Conservation (phyloP, 2,113 vertebrate species). For the Stegostoma tigrinum region DNA sequence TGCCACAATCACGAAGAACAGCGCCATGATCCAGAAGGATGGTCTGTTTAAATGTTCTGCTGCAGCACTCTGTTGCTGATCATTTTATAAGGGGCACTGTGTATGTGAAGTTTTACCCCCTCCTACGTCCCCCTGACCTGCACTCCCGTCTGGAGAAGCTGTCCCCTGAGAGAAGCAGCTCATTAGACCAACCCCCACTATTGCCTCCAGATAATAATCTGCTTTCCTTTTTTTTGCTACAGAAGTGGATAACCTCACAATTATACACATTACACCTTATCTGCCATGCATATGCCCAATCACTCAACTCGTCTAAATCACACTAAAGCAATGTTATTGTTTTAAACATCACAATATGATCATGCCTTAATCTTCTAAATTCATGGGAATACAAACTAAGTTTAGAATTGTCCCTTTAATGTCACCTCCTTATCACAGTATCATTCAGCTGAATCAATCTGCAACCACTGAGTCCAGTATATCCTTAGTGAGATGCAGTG, state of each 20-base stretch:
- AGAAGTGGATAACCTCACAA: no score
- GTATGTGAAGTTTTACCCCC: not conserved
- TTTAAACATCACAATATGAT: not conserved
- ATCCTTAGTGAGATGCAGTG: no score
- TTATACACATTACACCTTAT: no score
- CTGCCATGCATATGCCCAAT: no score
- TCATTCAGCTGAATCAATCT: not conserved
- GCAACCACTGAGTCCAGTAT: not conserved
- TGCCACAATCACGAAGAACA: slow-evolving; percentile 83
- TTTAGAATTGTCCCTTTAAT: not conserved
- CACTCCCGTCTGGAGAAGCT: not conserved
- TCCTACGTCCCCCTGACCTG: not conserved
- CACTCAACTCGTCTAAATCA: no score
- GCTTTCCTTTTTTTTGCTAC: no score
- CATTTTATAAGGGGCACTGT: not conserved
- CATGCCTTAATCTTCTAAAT: not conserved
- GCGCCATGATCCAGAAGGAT: slow-evolving; percentile 84
- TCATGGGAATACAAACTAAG: not conserved
- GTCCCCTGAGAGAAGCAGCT: not conserved
- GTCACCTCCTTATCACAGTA: not conserved
- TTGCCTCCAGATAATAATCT: no score
- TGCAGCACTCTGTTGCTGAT: not conserved
- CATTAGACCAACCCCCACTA: not conserved
- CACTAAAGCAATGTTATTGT: not conserved
- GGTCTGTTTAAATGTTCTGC: slow-evolving; percentile 52